These are phyloP conservation scores for Burhinus bistriatus DNA, from an alignment of 2,113 vertebrate species.

Conservation along the genomic window DNA sequence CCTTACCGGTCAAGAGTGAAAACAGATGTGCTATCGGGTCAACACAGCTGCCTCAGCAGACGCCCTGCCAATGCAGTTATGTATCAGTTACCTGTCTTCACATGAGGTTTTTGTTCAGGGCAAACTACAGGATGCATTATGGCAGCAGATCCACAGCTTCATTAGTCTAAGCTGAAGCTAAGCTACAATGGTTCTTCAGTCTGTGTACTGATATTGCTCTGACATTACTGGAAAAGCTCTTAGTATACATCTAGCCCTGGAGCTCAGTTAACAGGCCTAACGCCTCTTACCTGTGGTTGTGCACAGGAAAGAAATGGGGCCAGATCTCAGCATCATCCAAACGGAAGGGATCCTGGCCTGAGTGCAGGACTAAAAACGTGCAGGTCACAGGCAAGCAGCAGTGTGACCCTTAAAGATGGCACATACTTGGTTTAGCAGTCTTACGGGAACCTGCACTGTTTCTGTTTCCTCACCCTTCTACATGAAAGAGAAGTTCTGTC, in stretches of 20 bases:
- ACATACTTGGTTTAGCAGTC: not conserved
- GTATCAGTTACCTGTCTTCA: not conserved
- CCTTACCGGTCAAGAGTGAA: not conserved
- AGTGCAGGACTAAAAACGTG: not conserved
- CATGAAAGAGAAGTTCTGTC: not conserved
- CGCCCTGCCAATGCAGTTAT: not conserved
- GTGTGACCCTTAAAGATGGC: not conserved
- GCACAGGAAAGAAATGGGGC: not conserved
- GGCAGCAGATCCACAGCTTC: not conserved
- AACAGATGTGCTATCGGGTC: not conserved
- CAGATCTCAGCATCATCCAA: not conserved
- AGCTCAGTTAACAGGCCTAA: not conserved
- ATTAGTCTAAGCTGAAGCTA: not conserved
- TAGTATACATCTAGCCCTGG: not conserved
- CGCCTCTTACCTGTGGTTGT: not conserved
- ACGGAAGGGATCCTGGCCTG: not conserved
- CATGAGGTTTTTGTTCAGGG: not conserved
- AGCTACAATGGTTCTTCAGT: not conserved
- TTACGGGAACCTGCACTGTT: not conserved
- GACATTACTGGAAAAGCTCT: not conserved
- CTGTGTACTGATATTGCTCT: not conserved
- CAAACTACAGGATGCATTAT: not conserved
- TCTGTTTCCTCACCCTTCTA: not conserved
- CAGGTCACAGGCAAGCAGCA: not conserved
- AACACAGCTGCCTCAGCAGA: not conserved